These are phyloP conservation scores for Deilephila porcellus DNA, from an alignment of 2,888 invertebrate genomes.

Conservation along the genomic window DNA sequence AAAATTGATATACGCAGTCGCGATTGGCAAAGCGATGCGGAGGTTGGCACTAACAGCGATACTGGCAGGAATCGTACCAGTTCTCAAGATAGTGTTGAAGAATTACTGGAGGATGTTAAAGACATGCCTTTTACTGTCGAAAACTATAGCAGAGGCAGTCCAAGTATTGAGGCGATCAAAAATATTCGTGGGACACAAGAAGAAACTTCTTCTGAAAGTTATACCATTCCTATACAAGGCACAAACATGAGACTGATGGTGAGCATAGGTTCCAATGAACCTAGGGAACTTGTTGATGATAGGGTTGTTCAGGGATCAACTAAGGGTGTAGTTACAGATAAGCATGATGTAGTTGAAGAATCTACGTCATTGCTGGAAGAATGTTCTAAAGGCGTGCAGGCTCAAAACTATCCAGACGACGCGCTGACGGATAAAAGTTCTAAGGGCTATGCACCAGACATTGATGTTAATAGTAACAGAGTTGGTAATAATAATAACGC, in stretches of 20 bases:
- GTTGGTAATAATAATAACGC: conserved; percentile 28
- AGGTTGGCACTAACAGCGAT: conserved; percentile 38
- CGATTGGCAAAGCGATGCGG: conserved; percentile 36
- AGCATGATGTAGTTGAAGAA: conserved; percentile 49
- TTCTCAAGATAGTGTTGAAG: conserved; percentile 29
- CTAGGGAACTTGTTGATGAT: conserved; percentile 32
- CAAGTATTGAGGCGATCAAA: not conserved
- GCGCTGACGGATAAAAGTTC: conserved; percentile 29
- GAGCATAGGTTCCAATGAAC: conserved; percentile 50
- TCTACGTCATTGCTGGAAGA: conserved; percentile 60
- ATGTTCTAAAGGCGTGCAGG: conserved; percentile 66
- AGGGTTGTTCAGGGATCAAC: conserved; percentile 30
- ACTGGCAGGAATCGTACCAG: conserved; percentile 36
- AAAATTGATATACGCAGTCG: conserved; percentile 36
- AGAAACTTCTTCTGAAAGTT: conserved; percentile 50
- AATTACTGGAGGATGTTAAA: conserved; percentile 26
- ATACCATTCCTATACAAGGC: conserved; percentile 72
- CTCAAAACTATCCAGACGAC: conserved; percentile 34
- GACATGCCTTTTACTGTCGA: not conserved
- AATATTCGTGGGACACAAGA: not conserved
- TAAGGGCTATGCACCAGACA: conserved; percentile 36
- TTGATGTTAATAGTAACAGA: conserved; percentile 37
- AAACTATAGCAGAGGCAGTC: conserved; percentile 1
- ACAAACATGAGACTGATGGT: conserved; percentile 76
- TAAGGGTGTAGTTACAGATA: conserved; percentile 55